Evolutionary conservation across 1,140 invertebrate species (phyloP).

Genomic region (Chlorops oryzae): DNA sequence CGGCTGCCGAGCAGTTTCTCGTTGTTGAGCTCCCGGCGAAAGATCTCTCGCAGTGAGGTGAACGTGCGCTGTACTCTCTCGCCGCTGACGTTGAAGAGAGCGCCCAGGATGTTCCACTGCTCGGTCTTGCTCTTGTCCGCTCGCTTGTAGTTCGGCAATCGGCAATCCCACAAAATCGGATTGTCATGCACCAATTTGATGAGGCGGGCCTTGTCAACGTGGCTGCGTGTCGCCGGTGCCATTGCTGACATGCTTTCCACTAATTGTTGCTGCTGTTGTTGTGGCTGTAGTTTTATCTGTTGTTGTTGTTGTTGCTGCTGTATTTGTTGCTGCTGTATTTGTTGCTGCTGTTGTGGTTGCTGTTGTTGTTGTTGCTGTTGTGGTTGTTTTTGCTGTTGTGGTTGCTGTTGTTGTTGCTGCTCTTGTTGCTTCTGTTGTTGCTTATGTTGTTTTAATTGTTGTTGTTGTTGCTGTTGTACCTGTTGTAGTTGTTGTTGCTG

Average conservation of each 20-base stretch:
- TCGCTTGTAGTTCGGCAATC: constrained; percentile 41
- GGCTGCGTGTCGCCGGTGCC: constrained; percentile 43
- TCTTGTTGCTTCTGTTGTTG: constrained; percentile 8
- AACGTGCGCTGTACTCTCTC: constrained; percentile 44
- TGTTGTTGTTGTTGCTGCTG: constrained; percentile 4
- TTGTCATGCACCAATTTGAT: constrained; percentile 42
- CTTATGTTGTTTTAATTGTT: constrained; percentile 25
- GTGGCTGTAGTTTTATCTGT: not conserved
- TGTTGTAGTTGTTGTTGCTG: constrained; percentile 4
- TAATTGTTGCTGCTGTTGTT: not conserved
- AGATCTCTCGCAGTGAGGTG: constrained; percentile 41
- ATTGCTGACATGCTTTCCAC: too few relatives aligned
- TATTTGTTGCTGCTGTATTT: not conserved
- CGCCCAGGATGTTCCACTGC: constrained; percentile 43
- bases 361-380: not conserved
- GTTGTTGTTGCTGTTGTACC: constrained; percentile 2
- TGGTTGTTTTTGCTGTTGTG: not conserved
- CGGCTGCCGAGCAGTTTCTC: constrained; percentile 40
- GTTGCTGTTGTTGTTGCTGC: constrained; percentile 5
- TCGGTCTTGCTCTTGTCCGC: constrained; percentile 44
- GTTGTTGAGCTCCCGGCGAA: constrained; percentile 41
- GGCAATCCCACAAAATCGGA: constrained; percentile 43
- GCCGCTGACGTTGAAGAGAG: constrained; percentile 39
- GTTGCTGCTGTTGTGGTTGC: not conserved
- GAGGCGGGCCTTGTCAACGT: constrained; percentile 44